phyloP scores from a whole-genome alignment of 2,888 invertebrate species.

The Epicampocera succincta region DNA sequence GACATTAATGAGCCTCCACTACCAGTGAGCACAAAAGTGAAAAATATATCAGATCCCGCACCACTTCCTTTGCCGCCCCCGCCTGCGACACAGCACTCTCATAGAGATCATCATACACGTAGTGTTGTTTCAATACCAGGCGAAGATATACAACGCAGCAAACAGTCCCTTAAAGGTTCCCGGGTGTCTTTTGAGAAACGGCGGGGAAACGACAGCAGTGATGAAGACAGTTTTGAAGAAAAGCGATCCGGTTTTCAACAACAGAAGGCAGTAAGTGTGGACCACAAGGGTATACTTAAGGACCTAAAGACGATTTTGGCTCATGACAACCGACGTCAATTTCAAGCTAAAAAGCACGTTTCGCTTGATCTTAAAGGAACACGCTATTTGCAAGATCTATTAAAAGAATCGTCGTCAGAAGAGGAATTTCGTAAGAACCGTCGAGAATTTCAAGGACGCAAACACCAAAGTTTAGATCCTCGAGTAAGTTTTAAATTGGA shows the following conservation, averaged over 20 bases:
- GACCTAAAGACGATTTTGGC: constrained; percentile 80
- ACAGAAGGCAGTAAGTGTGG: constrained; percentile 81
- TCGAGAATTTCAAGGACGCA: constrained; percentile 81
- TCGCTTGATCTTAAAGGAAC: constrained; percentile 81
- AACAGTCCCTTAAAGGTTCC: constrained; percentile 80
- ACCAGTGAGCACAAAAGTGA: constrained; percentile 69
- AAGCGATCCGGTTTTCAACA: constrained; percentile 81
- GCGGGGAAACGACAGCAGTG: constrained; percentile 77
- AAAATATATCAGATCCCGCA: constrained; percentile 75
- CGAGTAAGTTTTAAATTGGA: constrained; percentile 81
- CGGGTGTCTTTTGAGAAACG: constrained; percentile 80
- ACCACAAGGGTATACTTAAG: constrained; percentile 82
- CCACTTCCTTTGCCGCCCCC: constrained; percentile 78
- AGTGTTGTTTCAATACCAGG: constrained; percentile 73
- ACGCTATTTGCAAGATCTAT: constrained; percentile 79
- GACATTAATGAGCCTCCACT: constrained; percentile 74
- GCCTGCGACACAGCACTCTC: constrained; percentile 76
- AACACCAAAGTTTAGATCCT: constrained; percentile 82
- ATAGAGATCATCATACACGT: constrained; percentile 79
- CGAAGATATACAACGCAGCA: constrained; percentile 77
- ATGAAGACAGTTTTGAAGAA: constrained; percentile 81
- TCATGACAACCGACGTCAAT: constrained; percentile 80
- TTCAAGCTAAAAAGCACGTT: constrained; percentile 82
- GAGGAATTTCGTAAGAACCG: constrained; percentile 81
- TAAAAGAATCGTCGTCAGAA: constrained; percentile 81